phyloP scores from a whole-genome alignment of 2,888 invertebrate genomes.

The Frankliniella fusca region DNA sequence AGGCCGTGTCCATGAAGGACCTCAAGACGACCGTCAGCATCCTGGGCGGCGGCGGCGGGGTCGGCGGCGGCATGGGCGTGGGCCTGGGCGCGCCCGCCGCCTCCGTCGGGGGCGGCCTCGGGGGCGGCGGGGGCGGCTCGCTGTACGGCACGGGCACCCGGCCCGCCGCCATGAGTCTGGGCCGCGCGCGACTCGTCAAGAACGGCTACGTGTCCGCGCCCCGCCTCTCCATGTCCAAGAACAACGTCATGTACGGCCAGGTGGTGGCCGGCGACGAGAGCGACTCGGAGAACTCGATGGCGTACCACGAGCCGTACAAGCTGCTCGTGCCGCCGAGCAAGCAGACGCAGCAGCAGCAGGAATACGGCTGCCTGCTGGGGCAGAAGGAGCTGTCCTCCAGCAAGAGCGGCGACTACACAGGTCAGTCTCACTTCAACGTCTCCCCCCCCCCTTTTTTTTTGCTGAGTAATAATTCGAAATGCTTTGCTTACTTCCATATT shows the following conservation, averaged over 20 bases:
- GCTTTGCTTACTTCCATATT: background rate
- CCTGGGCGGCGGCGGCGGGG: conserved; percentile 37
- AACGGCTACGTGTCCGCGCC: conserved; percentile 36
- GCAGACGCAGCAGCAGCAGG: conserved; percentile 45
- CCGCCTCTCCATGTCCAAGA: conserved; percentile 40
- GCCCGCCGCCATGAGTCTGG: conserved; percentile 41
- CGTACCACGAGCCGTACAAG: conserved; percentile 57
- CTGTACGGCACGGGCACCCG: conserved; percentile 10
- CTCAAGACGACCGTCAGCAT: conserved; percentile 46
- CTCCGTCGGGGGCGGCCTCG: background rate
- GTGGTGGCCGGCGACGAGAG: conserved; percentile 51
- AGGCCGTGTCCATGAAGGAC: conserved; percentile 54
- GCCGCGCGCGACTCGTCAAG: conserved; percentile 41
- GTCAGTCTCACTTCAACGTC: conserved; percentile 44
- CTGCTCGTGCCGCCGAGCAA: conserved; percentile 44
- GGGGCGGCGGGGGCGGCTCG: background rate
- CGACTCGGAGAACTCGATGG: conserved; percentile 54
- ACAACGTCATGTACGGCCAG: conserved; percentile 49
- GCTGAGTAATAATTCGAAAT: background rate
- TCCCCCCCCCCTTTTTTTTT: no score
- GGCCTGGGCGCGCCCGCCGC: background rate
- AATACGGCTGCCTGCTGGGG: conserved; percentile 51
- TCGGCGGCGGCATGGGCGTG: background rate
- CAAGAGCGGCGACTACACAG: conserved; percentile 52
- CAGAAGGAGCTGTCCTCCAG: conserved; percentile 51